Evolutionary conservation across 2,888 invertebrate species (phyloP).

Genomic region (Apamea crenata): DNA sequence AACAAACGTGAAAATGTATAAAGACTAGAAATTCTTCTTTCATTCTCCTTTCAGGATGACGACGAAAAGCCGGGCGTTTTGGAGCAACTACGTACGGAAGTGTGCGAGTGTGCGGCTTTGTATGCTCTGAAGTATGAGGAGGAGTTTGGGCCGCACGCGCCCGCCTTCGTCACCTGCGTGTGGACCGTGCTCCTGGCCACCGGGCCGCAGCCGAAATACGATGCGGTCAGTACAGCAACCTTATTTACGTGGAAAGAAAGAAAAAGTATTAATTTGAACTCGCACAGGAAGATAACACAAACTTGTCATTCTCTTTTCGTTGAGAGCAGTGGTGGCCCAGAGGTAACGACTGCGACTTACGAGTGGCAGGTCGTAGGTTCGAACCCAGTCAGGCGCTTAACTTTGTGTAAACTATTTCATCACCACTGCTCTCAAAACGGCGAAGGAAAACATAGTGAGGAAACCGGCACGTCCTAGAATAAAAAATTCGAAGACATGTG

Average conservation of each 20-base stretch:
- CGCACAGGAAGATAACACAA: not conserved
- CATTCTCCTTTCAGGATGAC: conserved; percentile 90
- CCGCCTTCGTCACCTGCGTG: conserved; percentile 97
- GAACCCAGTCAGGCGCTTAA: too few relatives aligned
- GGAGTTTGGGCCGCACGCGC: conserved; percentile 97
- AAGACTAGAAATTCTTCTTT: not conserved
- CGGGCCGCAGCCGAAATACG: conserved; percentile 96
- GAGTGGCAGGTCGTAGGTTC: too few relatives aligned
- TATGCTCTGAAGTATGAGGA: conserved; percentile 99
- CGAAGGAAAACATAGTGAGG: too few relatives aligned
- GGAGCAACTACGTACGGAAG: conserved; percentile 97
- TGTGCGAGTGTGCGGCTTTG: conserved; percentile 98
- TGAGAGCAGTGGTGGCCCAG: too few relatives aligned
- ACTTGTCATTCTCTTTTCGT: not conserved
- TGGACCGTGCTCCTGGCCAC: conserved; percentile 97
- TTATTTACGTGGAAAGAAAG: not conserved
- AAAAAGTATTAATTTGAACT: not conserved
- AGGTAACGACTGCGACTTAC: too few relatives aligned
- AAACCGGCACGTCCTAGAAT: too few relatives aligned
- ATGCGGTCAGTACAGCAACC: conserved; percentile 92
- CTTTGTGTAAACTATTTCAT: too few relatives aligned
- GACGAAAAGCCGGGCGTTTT: conserved; percentile 96
- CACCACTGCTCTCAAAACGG: too few relatives aligned
- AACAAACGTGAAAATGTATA: not conserved
- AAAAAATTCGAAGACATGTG: too few relatives aligned